These are phyloP conservation scores for Chionoecetes opilio DNA, from an alignment of 1,140 invertebrate genomes.

Conservation along the genomic window DNA sequence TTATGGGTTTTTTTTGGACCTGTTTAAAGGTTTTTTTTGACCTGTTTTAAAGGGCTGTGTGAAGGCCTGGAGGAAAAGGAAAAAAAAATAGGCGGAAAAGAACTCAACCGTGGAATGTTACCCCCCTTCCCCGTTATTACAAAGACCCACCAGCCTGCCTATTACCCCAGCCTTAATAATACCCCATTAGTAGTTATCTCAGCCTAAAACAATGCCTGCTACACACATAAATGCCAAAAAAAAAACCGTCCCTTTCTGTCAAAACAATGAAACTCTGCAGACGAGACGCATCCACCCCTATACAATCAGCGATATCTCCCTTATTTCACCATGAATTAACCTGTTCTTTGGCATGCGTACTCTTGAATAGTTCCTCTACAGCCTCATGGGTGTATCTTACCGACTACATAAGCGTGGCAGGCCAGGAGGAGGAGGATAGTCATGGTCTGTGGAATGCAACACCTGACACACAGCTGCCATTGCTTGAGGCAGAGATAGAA, in stretches of 20 bases:
- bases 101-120: no score
- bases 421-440: slow-evolving; percentile 58
- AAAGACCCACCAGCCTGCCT: no score
- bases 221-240: neutral
- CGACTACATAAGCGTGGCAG: slow-evolving; percentile 58
- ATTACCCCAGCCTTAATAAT: no score
- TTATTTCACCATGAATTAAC: no score
- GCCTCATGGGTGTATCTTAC: neutral
- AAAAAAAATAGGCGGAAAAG: no score
- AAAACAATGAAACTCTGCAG: neutral
- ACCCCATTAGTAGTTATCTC: no score
- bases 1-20: no score
- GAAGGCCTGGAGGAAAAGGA: no score
- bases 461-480: slow-evolving; percentile 67
- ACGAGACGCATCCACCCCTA: neutral
- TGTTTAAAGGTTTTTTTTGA: no score
- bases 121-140: no score
- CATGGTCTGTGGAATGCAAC: slow-evolving; percentile 42
- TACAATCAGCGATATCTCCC: neutral
- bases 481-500: neutral
- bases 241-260: neutral
- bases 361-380: neutral
- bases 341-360: neutral
- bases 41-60: no score
- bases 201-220: no score